Evolutionary conservation across 2,888 invertebrate genomes (phyloP), one percentile per base, ranked within the genome.

Genomic region (Clistopyga incitator): DNA sequence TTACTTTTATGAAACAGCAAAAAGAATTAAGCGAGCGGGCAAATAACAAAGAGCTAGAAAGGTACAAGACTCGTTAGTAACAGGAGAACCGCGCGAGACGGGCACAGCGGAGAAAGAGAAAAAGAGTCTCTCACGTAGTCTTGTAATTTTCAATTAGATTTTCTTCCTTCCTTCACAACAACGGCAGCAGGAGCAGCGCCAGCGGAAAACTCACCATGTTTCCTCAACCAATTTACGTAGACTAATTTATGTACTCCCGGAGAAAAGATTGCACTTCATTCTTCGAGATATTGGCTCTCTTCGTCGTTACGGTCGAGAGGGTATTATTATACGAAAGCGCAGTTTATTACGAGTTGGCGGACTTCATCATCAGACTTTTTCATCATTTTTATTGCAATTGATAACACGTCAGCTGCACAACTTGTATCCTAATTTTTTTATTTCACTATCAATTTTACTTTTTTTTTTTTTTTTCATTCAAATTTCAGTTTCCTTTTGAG

Each of bases 81-180:
- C 64, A 79, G 56, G 47, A 81, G 81, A 11, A 47, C 25, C 65
- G 52, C 23, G 23, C 42, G 52, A 70, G 29, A 23, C 42, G 50
- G 25, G n/a, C 15, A 42, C 25, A 47, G 71, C 65, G 34, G 64
- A 38, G 61, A 80, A 59, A 81, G 47, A 67, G 50, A 67, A 56
- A 50, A 67, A 80, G 47, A 79, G 76, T 65, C 70, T 74, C 75
- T 75, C 70, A 71, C 81, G 81, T 78, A 84, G 71, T 50, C 56
- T 75, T 78, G 84, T 84, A 81, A 84, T 81, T 84, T 78, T 75
- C 78, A 84, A 84, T 84, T 84, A 84, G 72, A 84, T 84, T 84
- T 81, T 78, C 84, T 74, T 77, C 68, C 71, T 76, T 76, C 52
- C 47, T 78, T 45, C 59, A 34, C 64, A 56, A 64, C 47, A 56